phyloP scores from a whole-genome alignment of 2,797 vertebrate genomes.

The Brachymystax lenok region DNA sequence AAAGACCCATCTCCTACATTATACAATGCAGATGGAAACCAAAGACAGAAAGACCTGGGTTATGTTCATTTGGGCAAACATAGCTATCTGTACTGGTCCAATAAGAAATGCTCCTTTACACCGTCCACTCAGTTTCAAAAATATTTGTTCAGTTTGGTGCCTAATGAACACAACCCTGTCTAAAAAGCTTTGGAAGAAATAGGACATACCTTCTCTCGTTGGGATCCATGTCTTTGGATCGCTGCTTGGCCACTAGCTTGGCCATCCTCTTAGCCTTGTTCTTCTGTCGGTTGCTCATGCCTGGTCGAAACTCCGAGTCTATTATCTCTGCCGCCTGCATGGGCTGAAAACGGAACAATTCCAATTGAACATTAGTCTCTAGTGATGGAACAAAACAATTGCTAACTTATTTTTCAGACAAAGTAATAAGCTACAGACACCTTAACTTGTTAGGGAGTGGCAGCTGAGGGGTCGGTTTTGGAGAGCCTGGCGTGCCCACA shows the following conservation, averaged over 20 bases:
- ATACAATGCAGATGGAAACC: not conserved
- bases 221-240: constrained; percentile 92
- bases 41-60: not conserved
- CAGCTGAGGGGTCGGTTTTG: no score
- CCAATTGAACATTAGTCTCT: not conserved
- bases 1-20: not conserved
- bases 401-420: not conserved
- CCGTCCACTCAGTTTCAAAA: not conserved
- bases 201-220: constrained; percentile 91
- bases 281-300: constrained; percentile 98
- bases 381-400: not conserved
- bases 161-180: not conserved
- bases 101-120: no score
- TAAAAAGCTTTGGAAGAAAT: not conserved
- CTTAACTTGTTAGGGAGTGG: no score
- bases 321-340: constrained; percentile 96
- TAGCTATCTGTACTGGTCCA: no score
- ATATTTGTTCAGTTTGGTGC: not conserved
- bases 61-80: not conserved
- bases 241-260: constrained; percentile 96
- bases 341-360: constrained; percentile 72
- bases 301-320: constrained; percentile 94
- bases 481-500: no score
- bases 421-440: not conserved
- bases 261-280: constrained; percentile 99